Percentiles rank a stretch among this genome's conserved stretches.
phyloP scores from a whole-genome alignment of 2,797 vertebrate genomes.

The Peromyscus melanophrys region DNA sequence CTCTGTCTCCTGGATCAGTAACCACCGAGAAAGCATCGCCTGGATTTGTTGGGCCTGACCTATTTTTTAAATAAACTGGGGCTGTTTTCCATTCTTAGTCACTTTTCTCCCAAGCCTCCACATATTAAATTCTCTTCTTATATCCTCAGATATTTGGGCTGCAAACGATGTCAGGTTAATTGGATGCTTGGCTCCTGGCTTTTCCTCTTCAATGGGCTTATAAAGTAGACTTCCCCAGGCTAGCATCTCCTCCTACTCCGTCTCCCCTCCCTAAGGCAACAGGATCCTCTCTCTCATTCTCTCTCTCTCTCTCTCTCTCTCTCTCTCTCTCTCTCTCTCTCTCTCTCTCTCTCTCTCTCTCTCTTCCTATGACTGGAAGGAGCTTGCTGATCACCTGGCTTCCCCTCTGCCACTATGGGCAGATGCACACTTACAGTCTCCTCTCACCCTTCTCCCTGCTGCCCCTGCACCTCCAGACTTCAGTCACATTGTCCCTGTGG shows the following conservation, averaged over 20 bases:
- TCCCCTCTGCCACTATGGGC: background rate
- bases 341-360: background rate
- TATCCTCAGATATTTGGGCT: conserved; percentile 79
- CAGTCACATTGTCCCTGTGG: background rate
- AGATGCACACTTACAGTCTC: background rate
- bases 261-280: background rate
- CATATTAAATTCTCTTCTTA: conserved; percentile 78
- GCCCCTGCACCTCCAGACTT: background rate
- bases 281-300: background rate
- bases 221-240: conserved; percentile 56
- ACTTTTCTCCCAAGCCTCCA: conserved; percentile 78
- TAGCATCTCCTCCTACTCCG: background rate
- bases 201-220: conserved; percentile 73
- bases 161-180: conserved; percentile 83
- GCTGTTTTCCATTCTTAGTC: conserved; percentile 83
- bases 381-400: background rate
- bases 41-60: conserved; percentile 77
- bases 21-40: conserved; percentile 46
- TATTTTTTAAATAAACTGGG: conserved; percentile 82
- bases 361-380: background rate
- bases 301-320: no score
- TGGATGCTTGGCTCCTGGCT: conserved; percentile 78
- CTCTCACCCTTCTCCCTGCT: background rate
- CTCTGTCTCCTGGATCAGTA: conserved; percentile 55
- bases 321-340: background rate